Conservation (phyloP, 2,888 invertebrate species). For the Creontiades dilutus region DNA sequence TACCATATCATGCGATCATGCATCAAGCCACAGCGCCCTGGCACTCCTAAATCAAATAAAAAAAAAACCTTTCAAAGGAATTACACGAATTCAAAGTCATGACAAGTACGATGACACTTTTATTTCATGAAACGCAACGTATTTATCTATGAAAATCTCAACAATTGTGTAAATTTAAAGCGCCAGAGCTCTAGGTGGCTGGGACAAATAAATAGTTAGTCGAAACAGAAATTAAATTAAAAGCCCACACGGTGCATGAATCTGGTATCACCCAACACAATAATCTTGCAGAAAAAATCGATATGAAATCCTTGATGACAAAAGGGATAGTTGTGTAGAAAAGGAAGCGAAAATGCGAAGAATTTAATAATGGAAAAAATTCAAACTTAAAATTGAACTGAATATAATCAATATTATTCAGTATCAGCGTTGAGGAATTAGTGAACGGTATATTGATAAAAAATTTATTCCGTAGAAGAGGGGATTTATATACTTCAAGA, state of each 20-base stretch:
- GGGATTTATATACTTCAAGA: not conserved
- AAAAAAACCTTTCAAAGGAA: not conserved
- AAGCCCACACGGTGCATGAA: constrained; percentile 62
- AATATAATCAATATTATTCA: not conserved
- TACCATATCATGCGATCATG: constrained; percentile 61
- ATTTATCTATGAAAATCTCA: not conserved
- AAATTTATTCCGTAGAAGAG: not conserved
- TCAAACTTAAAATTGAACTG: not conserved
- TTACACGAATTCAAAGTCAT: constrained; percentile 12
- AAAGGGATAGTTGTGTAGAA: not conserved
- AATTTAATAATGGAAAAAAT: not conserved
- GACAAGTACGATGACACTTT: constrained; percentile 53
- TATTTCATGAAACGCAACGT: constrained; percentile 39
- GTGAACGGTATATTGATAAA: not conserved
- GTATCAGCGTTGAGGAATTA: not conserved
- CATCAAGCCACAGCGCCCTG: constrained; percentile 75
- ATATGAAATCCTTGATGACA: not conserved
- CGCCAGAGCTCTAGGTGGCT: constrained; percentile 75
- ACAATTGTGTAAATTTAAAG: constrained; percentile 47
- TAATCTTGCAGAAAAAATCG: not conserved
- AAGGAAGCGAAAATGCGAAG: not conserved
- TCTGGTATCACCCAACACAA: constrained; percentile 39
- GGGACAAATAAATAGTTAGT: constrained; percentile 51
- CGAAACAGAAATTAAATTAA: constrained; percentile 36
- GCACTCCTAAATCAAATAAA: constrained; percentile 72